Evolutionary conservation across 2,888 invertebrate species (phyloP).

Genomic region (Zaprionus obscuricornis): DNA sequence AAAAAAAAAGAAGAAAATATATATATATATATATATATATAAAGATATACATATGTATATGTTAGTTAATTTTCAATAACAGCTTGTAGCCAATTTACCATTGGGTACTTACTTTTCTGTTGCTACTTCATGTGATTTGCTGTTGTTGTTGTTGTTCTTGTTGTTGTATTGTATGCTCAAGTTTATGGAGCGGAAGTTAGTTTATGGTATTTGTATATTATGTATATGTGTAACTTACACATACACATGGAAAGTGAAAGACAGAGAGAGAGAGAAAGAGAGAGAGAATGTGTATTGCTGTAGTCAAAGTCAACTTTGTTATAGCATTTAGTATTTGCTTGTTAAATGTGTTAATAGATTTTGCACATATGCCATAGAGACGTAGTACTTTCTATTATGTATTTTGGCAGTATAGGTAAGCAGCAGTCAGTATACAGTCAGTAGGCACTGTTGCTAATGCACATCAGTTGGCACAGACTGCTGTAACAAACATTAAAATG

Average conservation of each 20-base stretch:
- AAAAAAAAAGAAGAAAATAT: slow-evolving; percentile 1
- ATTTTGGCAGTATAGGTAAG: background rate
- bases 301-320: slow-evolving; percentile 24
- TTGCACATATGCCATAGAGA: slow-evolving; percentile 23
- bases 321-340: slow-evolving; percentile 63
- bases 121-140: background rate
- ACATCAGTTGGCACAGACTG: background rate
- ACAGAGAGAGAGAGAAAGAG: too few species aligned
- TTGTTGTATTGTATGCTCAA: slow-evolving; percentile 15
- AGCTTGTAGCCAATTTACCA: slow-evolving; percentile 14
- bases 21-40: too few species aligned
- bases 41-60: too few species aligned
- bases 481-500: slow-evolving; percentile 46
- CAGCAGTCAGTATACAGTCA: too few species aligned
- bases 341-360: slow-evolving; percentile 72
- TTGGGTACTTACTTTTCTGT: slow-evolving; percentile 7
- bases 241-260: too few species aligned
- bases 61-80: background rate
- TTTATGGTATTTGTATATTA: slow-evolving; percentile 64
- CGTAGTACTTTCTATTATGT: background rate
- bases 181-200: slow-evolving; percentile 61
- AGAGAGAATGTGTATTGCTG: too few species aligned
- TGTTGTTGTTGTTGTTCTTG: background rate
- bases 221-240: background rate
- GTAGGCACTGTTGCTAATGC: too few species aligned